Evolutionary conservation across 1,140 invertebrate genomes (phyloP).

Genomic region (Neotoxoptera formosana): DNA sequence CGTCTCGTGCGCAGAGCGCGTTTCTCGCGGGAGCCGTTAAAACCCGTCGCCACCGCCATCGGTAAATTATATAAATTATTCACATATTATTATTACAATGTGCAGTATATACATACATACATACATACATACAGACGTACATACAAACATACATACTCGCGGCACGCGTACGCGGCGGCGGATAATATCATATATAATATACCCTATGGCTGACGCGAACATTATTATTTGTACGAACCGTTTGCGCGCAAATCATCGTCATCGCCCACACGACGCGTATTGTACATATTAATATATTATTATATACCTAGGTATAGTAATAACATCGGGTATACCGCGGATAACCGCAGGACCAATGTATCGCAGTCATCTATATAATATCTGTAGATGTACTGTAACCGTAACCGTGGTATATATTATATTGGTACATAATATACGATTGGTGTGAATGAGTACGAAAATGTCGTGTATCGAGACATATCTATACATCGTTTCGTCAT

Average conservation of each 20-base stretch:
- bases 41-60: background rate
- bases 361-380: background rate
- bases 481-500: too few species aligned
- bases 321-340: too few species aligned
- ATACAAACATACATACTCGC: background rate
- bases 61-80: constrained; percentile 5
- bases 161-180: background rate
- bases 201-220: background rate
- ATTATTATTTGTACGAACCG: background rate
- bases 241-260: background rate
- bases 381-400: background rate
- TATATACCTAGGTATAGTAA: too few species aligned
- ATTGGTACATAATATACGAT: background rate
- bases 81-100: background rate
- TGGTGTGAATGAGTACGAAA: background rate
- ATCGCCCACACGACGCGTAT: too few species aligned
- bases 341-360: background rate
- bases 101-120: too few species aligned
- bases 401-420: too few species aligned
- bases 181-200: too few species aligned
- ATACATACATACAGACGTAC: too few species aligned
- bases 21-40: background rate
- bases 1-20: background rate
- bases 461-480: background rate
- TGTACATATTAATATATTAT: too few species aligned